Base-by-base conservation (phyloP, 1,140 invertebrate species). In the Drosophila kepulauana region DNA sequence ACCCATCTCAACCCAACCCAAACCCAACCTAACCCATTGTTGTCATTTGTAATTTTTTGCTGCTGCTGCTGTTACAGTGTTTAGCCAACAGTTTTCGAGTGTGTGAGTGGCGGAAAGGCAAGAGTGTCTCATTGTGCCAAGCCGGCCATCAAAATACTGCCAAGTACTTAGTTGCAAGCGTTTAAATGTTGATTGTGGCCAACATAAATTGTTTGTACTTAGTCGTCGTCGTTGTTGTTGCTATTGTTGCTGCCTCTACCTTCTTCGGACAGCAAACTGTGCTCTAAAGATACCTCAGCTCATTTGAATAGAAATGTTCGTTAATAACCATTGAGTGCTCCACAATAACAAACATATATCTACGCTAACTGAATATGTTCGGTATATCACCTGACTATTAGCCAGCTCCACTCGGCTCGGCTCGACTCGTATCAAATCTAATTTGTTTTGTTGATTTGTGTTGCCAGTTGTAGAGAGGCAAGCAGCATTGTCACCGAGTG, bases 131-230 rank as follows among this genome's bases (percentile, higher is more conserved):
- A 80, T 84, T 88, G 84, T 87, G 73, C 62, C 41, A 28, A 35
- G 61, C 56, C 46, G 81, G 67, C 72, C 77, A 82, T 85, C 79
- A 82, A 79, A 84, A 67, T 82, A 79, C 78, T 70, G 77, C 67
- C 80, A 89, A 87, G 80, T 88, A 88, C 79, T 82, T 45, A 62
- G 46, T 51, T 80, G 84, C 66, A 81, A 88, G 88, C 78, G 82
- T 80, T 88, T 88, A 88, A 89, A 78, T 78, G 73, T 66, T 75
- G 74, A 82, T 82, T 84, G 73, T 72, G 75, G 71, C 41, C 72
- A 70, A 49, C 68, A 25, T 45, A 75, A 75, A 63, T 54, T 71
- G 73, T 65, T 52, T 49, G 57, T 46, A 56, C 48, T 74, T 54
- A 33, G 45, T 43, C 46, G 15, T 38, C 16, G 52, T 56, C 25